These are phyloP conservation scores for Apeira syringaria DNA, from an alignment of 2,888 invertebrate genomes.

Conservation along the genomic window DNA sequence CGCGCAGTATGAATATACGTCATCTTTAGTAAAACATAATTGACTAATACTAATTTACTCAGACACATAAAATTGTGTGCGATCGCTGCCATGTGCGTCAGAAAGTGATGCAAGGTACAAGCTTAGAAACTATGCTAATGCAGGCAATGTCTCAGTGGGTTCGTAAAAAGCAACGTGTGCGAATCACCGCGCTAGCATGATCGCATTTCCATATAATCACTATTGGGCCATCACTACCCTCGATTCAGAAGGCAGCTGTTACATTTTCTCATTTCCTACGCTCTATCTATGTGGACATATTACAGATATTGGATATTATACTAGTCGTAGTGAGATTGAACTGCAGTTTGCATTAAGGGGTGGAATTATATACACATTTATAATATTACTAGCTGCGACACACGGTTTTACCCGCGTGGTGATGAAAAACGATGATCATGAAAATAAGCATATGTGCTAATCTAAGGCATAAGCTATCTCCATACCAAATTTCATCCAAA, in stretches of 20 bases:
- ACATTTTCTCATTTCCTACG: constrained; percentile 52
- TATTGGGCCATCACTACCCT: constrained; percentile 48
- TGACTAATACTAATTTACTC: no score
- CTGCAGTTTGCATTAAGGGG: not conserved
- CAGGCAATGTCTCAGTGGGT: constrained; percentile 21
- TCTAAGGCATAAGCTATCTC: no score
- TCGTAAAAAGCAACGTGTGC: constrained; percentile 46
- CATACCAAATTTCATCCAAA: no score
- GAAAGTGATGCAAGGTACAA: no score
- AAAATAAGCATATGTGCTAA: no score
- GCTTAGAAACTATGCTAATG: constrained; percentile 5
- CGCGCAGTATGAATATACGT: no score
- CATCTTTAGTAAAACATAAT: no score
- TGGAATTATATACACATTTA: not conserved
- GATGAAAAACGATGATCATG: no score
- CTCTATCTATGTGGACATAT: constrained; percentile 21
- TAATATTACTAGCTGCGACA: no score
- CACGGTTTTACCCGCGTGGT: no score
- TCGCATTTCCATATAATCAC: constrained; percentile 58
- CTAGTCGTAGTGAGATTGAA: not conserved
- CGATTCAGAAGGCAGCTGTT: constrained; percentile 44
- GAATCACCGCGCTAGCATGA: constrained; percentile 51
- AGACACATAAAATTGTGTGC: no score
- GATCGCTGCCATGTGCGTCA: no score
- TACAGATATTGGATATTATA: not conserved